Base-by-base conservation (phyloP, 2,113 vertebrate genomes). In the Oreochromis aureus region DNA sequence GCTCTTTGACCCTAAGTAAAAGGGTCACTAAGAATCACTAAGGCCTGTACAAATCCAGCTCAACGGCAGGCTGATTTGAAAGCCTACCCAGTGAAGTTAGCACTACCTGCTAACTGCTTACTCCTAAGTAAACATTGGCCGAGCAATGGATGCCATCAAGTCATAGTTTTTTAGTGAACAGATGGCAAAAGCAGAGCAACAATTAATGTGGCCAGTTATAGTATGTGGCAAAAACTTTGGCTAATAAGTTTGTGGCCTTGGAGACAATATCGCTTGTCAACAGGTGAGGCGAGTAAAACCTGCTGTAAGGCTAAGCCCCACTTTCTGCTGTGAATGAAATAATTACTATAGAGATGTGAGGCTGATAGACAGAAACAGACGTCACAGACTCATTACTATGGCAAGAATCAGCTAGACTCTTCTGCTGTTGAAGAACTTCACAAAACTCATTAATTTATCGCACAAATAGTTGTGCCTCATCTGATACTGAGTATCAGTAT, bases 231-330 rank as follows among this genome's bases (percentile, higher is more conserved):
- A 69, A 69, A 2, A 41, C 13, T 0, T 16, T 51, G 16, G 7
- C 19, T 24, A 36, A 15, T 71, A 71, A 6, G n/a, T 41, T 24
- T 41, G 12, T 44, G n/a, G 11, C 19, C n/a, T 71, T 41, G 36
- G 36, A 71, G 36, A 71, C 11, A 15, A 71, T 41, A 44, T 24
- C 7, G 41, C 0, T 41, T 1, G 1, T 71, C n/a, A 71, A 0
- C 36, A 44, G 36, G 34, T 69, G 34, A 69, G 63, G 34, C 2
- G 11, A 44, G 36, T 44, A 44, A 63, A 71, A 41, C 36, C n/a
- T 71, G 36, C 63, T 39, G 11, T 9, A 44, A 39, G 11, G n/a
- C 34, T 24, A 6, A 69, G 63, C 34, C 19, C 36, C 63, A 71
- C 7, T 71, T 41, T 44, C n/a, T 71, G 36, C 39, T 24, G 11